Evolutionary conservation across 2,113 vertebrate species (phyloP).

Genomic region (Noctilio leporinus): DNA sequence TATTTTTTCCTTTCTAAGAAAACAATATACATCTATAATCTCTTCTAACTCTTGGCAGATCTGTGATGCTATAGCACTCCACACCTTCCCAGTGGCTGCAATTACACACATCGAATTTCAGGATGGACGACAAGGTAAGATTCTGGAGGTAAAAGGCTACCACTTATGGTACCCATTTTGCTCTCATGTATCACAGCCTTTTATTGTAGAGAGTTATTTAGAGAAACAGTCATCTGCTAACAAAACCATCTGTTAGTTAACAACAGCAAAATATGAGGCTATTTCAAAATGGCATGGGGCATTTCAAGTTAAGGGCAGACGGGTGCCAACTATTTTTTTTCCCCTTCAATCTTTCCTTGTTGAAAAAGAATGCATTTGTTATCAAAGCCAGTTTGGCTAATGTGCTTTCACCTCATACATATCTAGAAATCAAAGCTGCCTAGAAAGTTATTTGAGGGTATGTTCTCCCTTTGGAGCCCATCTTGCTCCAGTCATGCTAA

Average conservation of each 20-base stretch:
- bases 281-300: slow-evolving; percentile 65
- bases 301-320: slow-evolving; percentile 56
- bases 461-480: slow-evolving; percentile 74
- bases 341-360: slow-evolving; percentile 50
- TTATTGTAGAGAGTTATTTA: slow-evolving; percentile 67
- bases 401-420: slow-evolving; percentile 76
- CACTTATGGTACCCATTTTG: slow-evolving; percentile 56
- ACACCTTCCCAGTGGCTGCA: slow-evolving; percentile 72
- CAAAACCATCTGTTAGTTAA: slow-evolving; percentile 67
- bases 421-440: slow-evolving; percentile 82
- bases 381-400: slow-evolving; percentile 77
- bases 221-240: slow-evolving; percentile 60
- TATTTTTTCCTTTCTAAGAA: slow-evolving; percentile 56
- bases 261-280: slow-evolving; percentile 69
- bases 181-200: slow-evolving; percentile 70
- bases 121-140: slow-evolving; percentile 62
- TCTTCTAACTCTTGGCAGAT: slow-evolving; percentile 57
- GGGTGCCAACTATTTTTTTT: slow-evolving; percentile 60
- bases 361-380: slow-evolving; percentile 70
- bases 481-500: slow-evolving; percentile 63
- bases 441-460: slow-evolving; percentile 74
- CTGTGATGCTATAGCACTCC: slow-evolving; percentile 43
- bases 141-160: slow-evolving; percentile 62
- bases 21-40: slow-evolving; percentile 61
- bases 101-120: slow-evolving; percentile 74